Base-by-base conservation (phyloP, 1,140 invertebrate species). In the Portunus trituberculatus region DNA sequence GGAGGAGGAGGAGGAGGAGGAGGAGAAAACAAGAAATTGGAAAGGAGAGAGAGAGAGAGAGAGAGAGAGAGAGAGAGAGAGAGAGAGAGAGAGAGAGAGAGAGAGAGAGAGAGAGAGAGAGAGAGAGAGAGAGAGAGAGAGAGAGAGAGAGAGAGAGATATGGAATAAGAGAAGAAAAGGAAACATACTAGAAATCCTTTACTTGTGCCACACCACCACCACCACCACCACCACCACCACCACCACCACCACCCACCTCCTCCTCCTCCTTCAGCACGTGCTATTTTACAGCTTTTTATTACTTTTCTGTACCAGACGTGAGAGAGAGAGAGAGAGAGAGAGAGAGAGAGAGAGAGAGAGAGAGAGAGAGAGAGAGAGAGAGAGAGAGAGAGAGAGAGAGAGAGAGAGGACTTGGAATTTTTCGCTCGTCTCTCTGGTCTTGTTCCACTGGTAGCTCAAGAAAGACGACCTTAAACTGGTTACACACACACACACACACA, bases 401-500 rank as follows among this genome's bases (percentile, higher is more conserved):
- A 14, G 52, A 14, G 52, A 14, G 52, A 14, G 52, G 16, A 59
- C 10, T 14, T 14, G 52, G 52, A 59, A 59, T 59, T 12, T 59
- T 59, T 12, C 52, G 4, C 67, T 76, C 67, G 3, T 20, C n/a
- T 20, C n/a, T n/a, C 20, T n/a, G 20, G 20, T 76, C 67, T 76
- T 12, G 67, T 76, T 76, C 25, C 67, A 76, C 67, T n/a, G 67
- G 67, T 76, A n/a, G 0, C 20, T 76, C 67, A n/a, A 76, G 67
- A 76, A 76, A 76, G 67, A 76, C 67, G n/a, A 76, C n/a, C 67
- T 76, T 25, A 76, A 76, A 76, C 67, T n/a, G 67, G 67, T 76
- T 7, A 76, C 67, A 76, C 67, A 76, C 67, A 76, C 67, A 76
- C 67, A 76, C 67, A 76, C 67, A 76, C 67, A 76, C 67, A 76